Conservation (phyloP, 2,113 vertebrate genomes). For the Laticauda colubrina region DNA sequence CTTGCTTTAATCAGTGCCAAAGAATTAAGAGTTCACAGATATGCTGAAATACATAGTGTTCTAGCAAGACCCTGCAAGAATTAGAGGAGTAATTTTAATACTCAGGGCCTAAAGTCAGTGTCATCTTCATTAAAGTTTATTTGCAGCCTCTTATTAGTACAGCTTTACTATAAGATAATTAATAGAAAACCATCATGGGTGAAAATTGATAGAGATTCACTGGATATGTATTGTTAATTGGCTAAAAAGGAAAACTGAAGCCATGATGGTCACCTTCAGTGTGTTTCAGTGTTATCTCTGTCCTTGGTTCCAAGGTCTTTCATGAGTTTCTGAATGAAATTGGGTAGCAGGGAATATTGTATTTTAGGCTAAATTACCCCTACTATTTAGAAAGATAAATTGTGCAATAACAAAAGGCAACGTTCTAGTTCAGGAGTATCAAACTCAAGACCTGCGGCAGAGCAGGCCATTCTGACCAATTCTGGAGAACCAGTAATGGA, state of each 20-base stretch:
- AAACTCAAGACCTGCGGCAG: too few species aligned
- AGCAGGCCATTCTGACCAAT: too few species aligned
- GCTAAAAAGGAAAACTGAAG: neutral
- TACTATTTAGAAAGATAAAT: too few species aligned
- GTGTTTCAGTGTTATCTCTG: neutral
- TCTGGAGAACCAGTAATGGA: too few species aligned
- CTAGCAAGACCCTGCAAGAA: constrained; percentile 41
- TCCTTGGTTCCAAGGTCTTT: neutral
- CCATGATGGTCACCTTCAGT: neutral
- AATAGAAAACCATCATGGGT: neutral
- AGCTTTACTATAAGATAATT: neutral
- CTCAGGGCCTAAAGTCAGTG: constrained; percentile 1
- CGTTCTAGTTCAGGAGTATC: too few species aligned
- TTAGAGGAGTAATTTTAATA: constrained; percentile 51
- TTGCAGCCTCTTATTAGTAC: neutral
- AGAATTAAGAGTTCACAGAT: constrained; percentile 54
- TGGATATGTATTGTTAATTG: neutral
- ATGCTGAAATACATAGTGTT: constrained; percentile 41
- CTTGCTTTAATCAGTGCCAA: constrained; percentile 18
- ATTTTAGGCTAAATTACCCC: too few species aligned
- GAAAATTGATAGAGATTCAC: neutral
- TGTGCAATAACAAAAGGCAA: too few species aligned
- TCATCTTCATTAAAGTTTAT: neutral
- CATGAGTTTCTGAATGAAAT: too few species aligned
- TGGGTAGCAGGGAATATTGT: too few species aligned